Conservation (phyloP, 1,140 invertebrate genomes). For the Drosophila simulans region DNA sequence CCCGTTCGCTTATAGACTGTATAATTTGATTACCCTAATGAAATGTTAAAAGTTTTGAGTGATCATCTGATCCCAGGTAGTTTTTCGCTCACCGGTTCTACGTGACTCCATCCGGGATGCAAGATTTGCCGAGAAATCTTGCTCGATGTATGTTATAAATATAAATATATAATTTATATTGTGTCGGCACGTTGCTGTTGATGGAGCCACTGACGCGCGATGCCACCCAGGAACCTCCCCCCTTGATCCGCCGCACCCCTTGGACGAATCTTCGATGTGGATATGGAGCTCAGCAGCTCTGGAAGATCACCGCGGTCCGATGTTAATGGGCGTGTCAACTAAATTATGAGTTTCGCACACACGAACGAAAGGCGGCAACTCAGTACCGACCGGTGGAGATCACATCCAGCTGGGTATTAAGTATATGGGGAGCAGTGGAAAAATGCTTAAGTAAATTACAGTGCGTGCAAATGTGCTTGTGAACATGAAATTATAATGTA, state of each 20-base stretch:
- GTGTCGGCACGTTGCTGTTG: constrained; percentile 73
- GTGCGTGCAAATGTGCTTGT: constrained; percentile 84
- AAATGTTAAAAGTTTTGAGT: constrained; percentile 41
- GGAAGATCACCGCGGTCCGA: constrained; percentile 27
- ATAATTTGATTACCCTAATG: constrained; percentile 46
- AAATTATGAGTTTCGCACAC: constrained; percentile 84
- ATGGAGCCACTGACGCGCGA: constrained; percentile 76
- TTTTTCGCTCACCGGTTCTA: constrained; percentile 14
- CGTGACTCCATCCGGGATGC: constrained; percentile 47
- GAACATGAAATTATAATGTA: constrained; percentile 82
- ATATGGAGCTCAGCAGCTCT: background rate
- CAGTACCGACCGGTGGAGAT: constrained; percentile 25
- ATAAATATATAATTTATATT: constrained; percentile 76
- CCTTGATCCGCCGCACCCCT: background rate
- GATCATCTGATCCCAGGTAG: constrained; percentile 26
- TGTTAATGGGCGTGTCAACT: constrained; percentile 80
- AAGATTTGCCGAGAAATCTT: background rate
- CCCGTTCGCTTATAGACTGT: constrained; percentile 43
- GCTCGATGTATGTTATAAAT: constrained; percentile 53
- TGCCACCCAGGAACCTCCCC: constrained; percentile 63
- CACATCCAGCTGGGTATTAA: constrained; percentile 24
- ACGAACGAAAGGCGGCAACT: constrained; percentile 45
- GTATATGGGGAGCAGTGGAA: constrained; percentile 67
- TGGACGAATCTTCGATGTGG: too few species aligned
- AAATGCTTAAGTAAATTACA: constrained; percentile 84